These are phyloP conservation scores for Chlorops oryzae DNA, from an alignment of 1,140 invertebrate genomes.

Conservation along the genomic window DNA sequence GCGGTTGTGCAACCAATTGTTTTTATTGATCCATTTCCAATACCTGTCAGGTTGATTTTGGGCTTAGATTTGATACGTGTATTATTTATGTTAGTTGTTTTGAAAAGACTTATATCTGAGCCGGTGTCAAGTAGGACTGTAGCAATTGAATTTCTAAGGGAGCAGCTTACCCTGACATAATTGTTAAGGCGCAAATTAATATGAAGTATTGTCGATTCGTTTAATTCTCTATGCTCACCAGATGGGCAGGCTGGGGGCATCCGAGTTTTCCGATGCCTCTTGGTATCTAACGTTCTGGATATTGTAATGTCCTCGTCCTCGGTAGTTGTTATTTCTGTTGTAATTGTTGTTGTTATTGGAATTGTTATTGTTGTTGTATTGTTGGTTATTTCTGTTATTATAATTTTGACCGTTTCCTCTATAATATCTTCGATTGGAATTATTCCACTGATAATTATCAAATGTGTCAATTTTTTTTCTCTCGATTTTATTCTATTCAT, in stretches of 20 bases:
- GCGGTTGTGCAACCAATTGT: background rate
- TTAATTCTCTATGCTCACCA: too few species aligned
- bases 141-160: background rate
- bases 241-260: background rate
- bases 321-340: too few species aligned
- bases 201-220: background rate
- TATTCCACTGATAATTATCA: too few species aligned
- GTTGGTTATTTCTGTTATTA: too few species aligned
- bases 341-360: too few species aligned
- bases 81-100: background rate
- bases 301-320: too few species aligned
- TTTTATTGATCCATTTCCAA: background rate
- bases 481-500: too few species aligned
- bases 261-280: background rate
- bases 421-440: too few species aligned
- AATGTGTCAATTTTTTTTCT: too few species aligned
- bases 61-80: background rate
- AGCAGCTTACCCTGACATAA: background rate
- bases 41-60: background rate
- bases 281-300: background rate
- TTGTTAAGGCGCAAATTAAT: background rate
- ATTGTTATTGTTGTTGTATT: too few species aligned
- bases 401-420: too few species aligned
- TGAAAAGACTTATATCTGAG: too few species aligned
- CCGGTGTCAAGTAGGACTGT: background rate